These are phyloP conservation scores for Synergus laeviventris DNA, from an alignment of 2,888 invertebrate species.

Conservation along the genomic window DNA sequence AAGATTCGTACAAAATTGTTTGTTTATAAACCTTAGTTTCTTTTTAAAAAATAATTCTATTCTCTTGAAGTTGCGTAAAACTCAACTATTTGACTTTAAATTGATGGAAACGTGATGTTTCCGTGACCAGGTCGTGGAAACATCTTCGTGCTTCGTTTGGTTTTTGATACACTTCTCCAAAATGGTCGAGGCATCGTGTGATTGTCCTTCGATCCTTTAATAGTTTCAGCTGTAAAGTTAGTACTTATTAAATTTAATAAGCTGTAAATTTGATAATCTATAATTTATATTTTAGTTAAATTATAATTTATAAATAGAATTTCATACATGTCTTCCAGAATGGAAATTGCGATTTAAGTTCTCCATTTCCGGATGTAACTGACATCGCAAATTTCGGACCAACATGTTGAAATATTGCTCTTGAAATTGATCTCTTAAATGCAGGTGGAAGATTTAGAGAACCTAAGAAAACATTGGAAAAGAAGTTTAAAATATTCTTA, in stretches of 20 bases:
- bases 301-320: background rate
- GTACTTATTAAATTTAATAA: background rate
- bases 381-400: constrained; percentile 65
- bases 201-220: constrained; percentile 57
- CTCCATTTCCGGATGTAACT: constrained; percentile 59
- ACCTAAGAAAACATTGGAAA: constrained; percentile 53
- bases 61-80: background rate
- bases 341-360: constrained; percentile 64
- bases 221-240: constrained; percentile 53
- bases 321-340: constrained; percentile 67
- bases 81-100: constrained; percentile 54
- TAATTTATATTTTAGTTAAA: background rate
- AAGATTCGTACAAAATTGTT: background rate
- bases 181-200: constrained; percentile 64
- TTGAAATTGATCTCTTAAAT: constrained; percentile 70
- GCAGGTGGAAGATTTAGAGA: constrained; percentile 72
- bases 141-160: constrained; percentile 38
- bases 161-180: constrained; percentile 58
- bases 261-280: background rate
- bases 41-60: background rate
- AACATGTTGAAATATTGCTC: constrained; percentile 69
- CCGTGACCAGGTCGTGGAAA: constrained; percentile 29
- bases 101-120: constrained; percentile 45
- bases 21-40: background rate
- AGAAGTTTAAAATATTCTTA: too few species aligned